Conservation (phyloP, 1,140 invertebrate species). For the Periplaneta americana region DNA sequence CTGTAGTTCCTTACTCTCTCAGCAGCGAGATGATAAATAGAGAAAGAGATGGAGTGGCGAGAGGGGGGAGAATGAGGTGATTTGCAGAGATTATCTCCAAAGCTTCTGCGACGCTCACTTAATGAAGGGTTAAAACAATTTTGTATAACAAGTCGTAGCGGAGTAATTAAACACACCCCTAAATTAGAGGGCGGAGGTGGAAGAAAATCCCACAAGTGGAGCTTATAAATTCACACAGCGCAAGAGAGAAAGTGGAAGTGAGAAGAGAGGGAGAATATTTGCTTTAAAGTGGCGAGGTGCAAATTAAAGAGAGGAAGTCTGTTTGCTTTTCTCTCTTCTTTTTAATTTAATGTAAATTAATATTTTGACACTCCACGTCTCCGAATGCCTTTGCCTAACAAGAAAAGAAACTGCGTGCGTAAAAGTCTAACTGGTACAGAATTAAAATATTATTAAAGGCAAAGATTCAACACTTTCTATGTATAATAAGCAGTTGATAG, state of each 20-base stretch:
- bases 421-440: too few species aligned
- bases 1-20: not conserved
- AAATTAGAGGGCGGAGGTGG: conserved; percentile 2
- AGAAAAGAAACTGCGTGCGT: too few species aligned
- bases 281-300: not conserved
- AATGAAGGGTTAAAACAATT: conserved; percentile 15
- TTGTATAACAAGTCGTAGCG: conserved; percentile 7
- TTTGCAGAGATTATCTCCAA: conserved; percentile 13
- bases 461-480: too few species aligned
- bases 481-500: too few species aligned
- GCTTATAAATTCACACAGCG: not conserved
- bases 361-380: too few species aligned
- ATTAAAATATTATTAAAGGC: too few species aligned
- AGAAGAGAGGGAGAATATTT: not conserved
- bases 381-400: too few species aligned
- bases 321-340: too few species aligned
- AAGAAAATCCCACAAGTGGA: not conserved
- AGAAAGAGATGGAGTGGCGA: too few species aligned
- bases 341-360: too few species aligned
- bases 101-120: conserved; percentile 1
- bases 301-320: too few species aligned
- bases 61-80: not conserved
- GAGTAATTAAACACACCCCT: conserved; percentile 11
- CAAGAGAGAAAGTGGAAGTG: not conserved
- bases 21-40: not conserved